These are phyloP conservation scores for Halotydeus destructor DNA, from an alignment of 1,140 invertebrate species.

Conservation along the genomic window DNA sequence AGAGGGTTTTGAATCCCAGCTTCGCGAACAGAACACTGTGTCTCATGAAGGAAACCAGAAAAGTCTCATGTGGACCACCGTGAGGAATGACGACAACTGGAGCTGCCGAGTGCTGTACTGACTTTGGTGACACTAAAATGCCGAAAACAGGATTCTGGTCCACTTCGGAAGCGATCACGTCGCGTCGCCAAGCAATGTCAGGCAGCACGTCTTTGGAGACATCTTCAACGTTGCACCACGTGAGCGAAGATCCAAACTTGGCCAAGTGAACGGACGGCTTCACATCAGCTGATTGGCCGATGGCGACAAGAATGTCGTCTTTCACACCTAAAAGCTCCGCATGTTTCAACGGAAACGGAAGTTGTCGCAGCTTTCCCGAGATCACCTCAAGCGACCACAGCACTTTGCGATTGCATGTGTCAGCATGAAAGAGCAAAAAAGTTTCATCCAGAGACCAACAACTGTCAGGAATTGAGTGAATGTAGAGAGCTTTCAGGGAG, in stretches of 20 bases:
- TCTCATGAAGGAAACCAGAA: conserved; percentile 18
- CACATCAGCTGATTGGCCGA: conserved; percentile 16
- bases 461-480: no score
- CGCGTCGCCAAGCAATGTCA: no score
- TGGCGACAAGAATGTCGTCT: conserved; percentile 16
- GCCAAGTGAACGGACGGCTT: conserved; percentile 18
- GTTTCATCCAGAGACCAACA: no score
- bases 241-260: conserved; percentile 15
- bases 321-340: conserved; percentile 14
- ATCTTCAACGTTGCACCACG: conserved; percentile 16
- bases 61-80: conserved; percentile 53
- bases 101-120: neutral
- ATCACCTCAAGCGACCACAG: conserved; percentile 2
- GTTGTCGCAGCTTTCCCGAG: neutral
- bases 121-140: conserved; percentile 6
- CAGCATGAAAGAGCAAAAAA: no score
- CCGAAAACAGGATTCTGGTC: no score
- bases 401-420: neutral
- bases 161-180: no score
- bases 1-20: conserved; percentile 39
- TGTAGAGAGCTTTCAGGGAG: neutral
- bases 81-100: conserved; percentile 37
- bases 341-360: conserved; percentile 11
- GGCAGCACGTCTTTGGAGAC: no score
- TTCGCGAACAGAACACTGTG: conserved; percentile 10